Evolutionary conservation across 2,797 vertebrate species (phyloP), one percentile per base, ranked within the genome.

Genomic region (Danionella dracula): DNA sequence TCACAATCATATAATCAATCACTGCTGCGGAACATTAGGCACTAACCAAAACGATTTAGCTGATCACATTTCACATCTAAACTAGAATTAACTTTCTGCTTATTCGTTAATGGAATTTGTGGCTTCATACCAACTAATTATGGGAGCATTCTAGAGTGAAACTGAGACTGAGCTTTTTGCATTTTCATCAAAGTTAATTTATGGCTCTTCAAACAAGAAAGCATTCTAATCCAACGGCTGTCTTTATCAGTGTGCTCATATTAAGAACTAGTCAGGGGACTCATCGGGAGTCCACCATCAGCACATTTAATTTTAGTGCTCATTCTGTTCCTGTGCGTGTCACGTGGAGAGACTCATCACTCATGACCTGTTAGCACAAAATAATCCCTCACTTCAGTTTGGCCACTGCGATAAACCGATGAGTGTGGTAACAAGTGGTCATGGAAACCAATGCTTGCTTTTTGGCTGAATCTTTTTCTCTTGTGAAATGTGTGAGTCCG

Each of bases 161-260:
- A 41, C 1, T 32, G 60, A 63, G 23, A 51, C 49, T 41, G 37
- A 61, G 27, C 4, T 7, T 16, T 38, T 32, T 31, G 8, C 16
- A 32, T 31, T 51, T 51, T 63, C 46, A 20, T 11, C 37, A 53
- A 16, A 12, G 35, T 37, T 34, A 38, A 66, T 15, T 66, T 46
- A 66, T 31, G 53, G n/a, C 15, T 41, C 11, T 42, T 49, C 34
- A 56, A 56, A 56, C 53, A 2, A 23, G 54, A 29, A 48, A 9
- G n/a, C 44, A 31, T 66, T 40, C 10, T 56, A 57, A 57, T 38
- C n/a, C 9, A 51, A 66, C 20, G 16, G 42, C 53, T 66, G 34
- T 66, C 41, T 66, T 66, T 66, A 56, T 66, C 56, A 38, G 21
- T 57, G 32, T 66, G 64, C 64, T 49, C 64, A 57, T 66, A 66